phyloP scores from a whole-genome alignment of 2,888 invertebrate species.

The Oscheius sp. region DNA sequence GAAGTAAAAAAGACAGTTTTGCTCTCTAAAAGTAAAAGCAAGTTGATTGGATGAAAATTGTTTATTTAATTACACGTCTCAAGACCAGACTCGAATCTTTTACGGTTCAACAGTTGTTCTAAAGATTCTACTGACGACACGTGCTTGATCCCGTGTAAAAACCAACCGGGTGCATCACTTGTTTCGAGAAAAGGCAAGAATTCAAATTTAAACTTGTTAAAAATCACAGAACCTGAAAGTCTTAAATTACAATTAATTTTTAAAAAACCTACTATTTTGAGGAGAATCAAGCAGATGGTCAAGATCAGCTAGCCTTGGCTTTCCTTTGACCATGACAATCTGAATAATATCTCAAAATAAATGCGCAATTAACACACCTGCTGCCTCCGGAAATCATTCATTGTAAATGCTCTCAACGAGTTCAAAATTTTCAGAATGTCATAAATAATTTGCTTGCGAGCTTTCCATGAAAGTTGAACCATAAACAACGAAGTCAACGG shows the following conservation, averaged over 20 bases:
- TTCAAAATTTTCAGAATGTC: neutral
- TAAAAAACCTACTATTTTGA: neutral
- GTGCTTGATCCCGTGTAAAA: neutral
- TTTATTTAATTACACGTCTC: conserved; percentile 12
- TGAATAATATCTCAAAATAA: neutral
- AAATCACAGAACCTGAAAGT: neutral
- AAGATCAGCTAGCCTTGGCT: conserved; percentile 6
- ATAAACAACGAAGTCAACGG: neutral
- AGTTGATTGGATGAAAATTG: no score
- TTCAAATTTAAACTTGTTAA: conserved; percentile 1
- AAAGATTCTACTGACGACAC: neutral
- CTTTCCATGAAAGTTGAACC: conserved; percentile 1
- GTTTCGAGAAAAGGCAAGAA: conserved; percentile 8
- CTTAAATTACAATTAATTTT: neutral
- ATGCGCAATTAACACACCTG: neutral
- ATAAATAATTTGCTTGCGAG: neutral
- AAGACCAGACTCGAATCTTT: neutral
- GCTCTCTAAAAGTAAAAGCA: no score
- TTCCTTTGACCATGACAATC: conserved; percentile 12
- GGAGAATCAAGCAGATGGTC: neutral
- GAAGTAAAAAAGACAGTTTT: no score
- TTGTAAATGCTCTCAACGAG: neutral
- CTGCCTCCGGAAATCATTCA: conserved; percentile 18
- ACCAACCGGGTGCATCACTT: conserved; percentile 12
- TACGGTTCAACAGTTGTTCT: neutral